phyloP scores from a whole-genome alignment of 1,140 invertebrate species.

The Sitobion miscanthi region DNA sequence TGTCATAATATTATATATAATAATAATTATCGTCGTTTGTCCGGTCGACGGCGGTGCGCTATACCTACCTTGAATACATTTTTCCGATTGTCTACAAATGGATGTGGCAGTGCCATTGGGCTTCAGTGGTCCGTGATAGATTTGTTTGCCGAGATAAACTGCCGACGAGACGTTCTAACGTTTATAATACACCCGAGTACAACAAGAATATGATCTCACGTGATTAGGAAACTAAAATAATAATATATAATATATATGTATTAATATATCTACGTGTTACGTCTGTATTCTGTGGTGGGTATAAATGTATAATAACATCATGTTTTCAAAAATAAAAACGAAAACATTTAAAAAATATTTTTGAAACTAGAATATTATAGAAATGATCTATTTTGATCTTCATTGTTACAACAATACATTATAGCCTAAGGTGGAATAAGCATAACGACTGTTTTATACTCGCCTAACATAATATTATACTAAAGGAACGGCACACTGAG shows the following conservation, averaged over 20 bases:
- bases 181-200: not conserved
- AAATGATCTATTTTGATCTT: not conserved
- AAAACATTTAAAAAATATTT: not conserved
- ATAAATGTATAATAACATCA: not conserved
- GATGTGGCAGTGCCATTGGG: not conserved
- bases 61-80: not conserved
- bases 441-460: no score
- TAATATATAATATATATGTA: not conserved
- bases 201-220: not conserved
- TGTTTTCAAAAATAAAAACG: not conserved
- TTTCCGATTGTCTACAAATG: not conserved
- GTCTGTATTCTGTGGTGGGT: not conserved
- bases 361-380: not conserved
- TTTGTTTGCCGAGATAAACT: not conserved
- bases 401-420: not conserved
- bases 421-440: no score
- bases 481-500: not conserved
- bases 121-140: not conserved
- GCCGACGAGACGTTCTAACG: not conserved
- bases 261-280: not conserved
- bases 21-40: conserved; percentile 18
- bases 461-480: no score
- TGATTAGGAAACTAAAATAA: not conserved
- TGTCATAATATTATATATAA: conserved; percentile 11
- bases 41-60: not conserved